Base-by-base conservation (phyloP, 1,140 invertebrate genomes). In the Stegodyphus mimosarum region DNA sequence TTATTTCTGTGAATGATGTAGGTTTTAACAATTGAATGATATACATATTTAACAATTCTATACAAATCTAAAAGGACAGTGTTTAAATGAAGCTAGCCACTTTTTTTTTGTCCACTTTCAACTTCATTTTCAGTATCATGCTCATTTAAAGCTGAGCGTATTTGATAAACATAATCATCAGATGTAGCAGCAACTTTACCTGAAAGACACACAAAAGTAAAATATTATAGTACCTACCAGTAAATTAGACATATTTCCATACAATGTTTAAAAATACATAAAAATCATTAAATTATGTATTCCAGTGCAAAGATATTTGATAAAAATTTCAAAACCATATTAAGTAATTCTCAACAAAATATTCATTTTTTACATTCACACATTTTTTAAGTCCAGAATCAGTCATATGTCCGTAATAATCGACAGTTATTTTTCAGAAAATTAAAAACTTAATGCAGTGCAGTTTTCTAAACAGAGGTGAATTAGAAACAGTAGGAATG, bases 151-250 rank as follows among this genome's bases (percentile, higher is more conserved):
- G 63, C 52, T 52, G 81, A 11, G 52, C 64, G 73, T 9, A 83
- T 74, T 69, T 83, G 81, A 55, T 83, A 15, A 49, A 83, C 63
- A 75, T 75, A 75, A 48, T 53, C 49, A 75, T 83, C 72, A 48
- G 60, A 18, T 49, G 18, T 49, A 17, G 64, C 55, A 15, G 72
- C 50, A 53, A 75, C 49, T 75, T 83, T 83, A 6, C 81, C 81
- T 83, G 33, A 33, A 33, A 33, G 33, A 33, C 33, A 33, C 33
- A 33, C 15, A 55, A 53, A 52, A 55, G 6, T 17, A 73, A 15
- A n/a, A 49, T 50, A 50, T 9, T 71, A 11, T 49, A 49, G 49
- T 11, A 49, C 33, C 33, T 11, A 50, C 10, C 18, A 10, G 10
- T 71, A 71, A 71, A 2, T 49, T 13, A 48, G 1, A 6, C 50